A percentile compares a stretch with the other conserved stretches of the same genome.
Conservation (phyloP, 2,888 invertebrate genomes). For the Andrena fulva region DNA sequence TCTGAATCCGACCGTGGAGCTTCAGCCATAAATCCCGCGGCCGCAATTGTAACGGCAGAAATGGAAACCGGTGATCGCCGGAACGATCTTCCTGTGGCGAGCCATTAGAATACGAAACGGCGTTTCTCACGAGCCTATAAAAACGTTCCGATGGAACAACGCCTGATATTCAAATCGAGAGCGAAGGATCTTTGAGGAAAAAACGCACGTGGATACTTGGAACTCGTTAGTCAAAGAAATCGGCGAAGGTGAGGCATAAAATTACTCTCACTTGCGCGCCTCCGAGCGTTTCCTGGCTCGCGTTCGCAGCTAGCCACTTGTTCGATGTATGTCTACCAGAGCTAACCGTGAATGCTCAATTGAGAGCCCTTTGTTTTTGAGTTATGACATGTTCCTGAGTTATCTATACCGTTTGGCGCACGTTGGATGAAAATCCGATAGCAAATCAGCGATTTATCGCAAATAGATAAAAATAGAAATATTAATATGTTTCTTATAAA, state of each 20-base stretch:
- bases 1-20: not conserved
- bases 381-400: too few relatives aligned
- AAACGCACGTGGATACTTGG: constrained; percentile 14
- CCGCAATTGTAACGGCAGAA: not conserved
- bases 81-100: not conserved
- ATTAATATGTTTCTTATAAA: too few relatives aligned
- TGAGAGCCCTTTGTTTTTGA: too few relatives aligned
- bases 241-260: constrained; percentile 32
- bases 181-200: constrained; percentile 29
- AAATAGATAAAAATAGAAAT: too few relatives aligned
- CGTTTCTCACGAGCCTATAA: constrained; percentile 6
- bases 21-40: not conserved
- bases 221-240: constrained; percentile 42
- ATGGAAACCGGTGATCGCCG: not conserved
- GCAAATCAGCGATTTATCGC: too few relatives aligned
- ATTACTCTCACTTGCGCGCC: constrained; percentile 25
- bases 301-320: not conserved
- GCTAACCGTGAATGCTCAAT: too few relatives aligned
- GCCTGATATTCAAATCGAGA: constrained; percentile 33
- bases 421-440: too few relatives aligned
- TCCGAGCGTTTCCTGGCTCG: constrained; percentile 16
- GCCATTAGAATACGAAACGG: not conserved
- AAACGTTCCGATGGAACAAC: not conserved
- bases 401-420: too few relatives aligned
- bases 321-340: not conserved